These are phyloP conservation scores for Gastrophryne carolinensis DNA, from an alignment of 2,797 vertebrate genomes.

Conservation along the genomic window DNA sequence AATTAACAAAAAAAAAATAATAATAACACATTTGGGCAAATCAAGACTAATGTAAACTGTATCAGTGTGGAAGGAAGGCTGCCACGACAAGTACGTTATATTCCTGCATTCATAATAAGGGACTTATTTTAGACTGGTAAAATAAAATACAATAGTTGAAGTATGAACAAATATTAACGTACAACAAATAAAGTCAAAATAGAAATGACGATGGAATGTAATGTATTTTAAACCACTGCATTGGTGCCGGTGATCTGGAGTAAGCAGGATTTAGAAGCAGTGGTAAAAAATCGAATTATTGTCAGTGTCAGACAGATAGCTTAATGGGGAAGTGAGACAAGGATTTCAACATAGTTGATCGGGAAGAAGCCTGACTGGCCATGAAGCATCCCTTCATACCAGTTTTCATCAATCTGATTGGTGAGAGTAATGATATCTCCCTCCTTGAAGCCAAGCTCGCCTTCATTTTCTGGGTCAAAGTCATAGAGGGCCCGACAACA, in stretches of 20 bases:
- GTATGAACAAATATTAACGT: slow-evolving; percentile 60
- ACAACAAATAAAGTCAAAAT: slow-evolving; percentile 49
- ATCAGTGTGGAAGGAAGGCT: slow-evolving; percentile 56
- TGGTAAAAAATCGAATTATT: slow-evolving; percentile 67
- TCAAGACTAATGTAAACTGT: slow-evolving; percentile 53
- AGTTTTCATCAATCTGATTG: slow-evolving; percentile 98
- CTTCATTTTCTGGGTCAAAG: slow-evolving; percentile 97
- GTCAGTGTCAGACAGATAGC: slow-evolving; percentile 58
- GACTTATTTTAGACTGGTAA: slow-evolving; percentile 59
- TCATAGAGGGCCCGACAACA: slow-evolving; percentile 95
- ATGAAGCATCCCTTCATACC: slow-evolving; percentile 95
- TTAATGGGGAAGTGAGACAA: slow-evolving; percentile 93
- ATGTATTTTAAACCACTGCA: slow-evolving; percentile 68
- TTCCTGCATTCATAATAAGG: slow-evolving; percentile 56
- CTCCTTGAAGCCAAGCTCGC: slow-evolving; percentile 96
- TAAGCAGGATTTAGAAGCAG: slow-evolving; percentile 76
- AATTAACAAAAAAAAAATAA: slow-evolving; percentile 13
- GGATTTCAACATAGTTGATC: slow-evolving; percentile 97
- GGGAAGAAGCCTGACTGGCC: slow-evolving; percentile 98
- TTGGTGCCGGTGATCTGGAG: slow-evolving; percentile 67
- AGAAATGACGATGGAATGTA: slow-evolving; percentile 61
- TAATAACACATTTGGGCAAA: slow-evolving; percentile 4
- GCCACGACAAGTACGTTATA: slow-evolving; percentile 61
- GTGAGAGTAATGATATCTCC: slow-evolving; percentile 96
- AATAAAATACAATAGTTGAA: slow-evolving; percentile 58